Conservation (phyloP, 30 jellyfish, hydroid and myxozoan genomes). For the Hydractinia symbiolongicarpus region DNA sequence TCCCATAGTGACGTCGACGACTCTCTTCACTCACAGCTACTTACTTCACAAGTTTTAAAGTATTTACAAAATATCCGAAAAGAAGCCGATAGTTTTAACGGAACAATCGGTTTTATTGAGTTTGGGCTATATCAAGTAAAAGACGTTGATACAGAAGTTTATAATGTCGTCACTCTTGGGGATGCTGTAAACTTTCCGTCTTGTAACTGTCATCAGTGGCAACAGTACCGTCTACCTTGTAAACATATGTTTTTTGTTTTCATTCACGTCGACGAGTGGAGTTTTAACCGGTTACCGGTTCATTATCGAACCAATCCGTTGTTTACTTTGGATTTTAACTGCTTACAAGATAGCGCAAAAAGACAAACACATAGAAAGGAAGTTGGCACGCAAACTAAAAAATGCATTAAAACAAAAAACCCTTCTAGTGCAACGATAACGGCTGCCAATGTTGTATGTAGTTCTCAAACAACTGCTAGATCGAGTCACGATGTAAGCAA, state of each 20-base stretch:
- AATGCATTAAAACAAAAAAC: too few species aligned
- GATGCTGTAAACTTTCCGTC: not conserved
- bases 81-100: not conserved
- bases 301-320: not conserved
- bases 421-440: too few species aligned
- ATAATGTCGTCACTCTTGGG: not conserved
- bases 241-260: constrained; percentile 2
- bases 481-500: too few species aligned
- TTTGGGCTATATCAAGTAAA: not conserved
- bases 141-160: too few species aligned
- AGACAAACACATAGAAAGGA: too few species aligned
- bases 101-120: not conserved
- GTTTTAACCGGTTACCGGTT: constrained; percentile 1
- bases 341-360: too few species aligned
- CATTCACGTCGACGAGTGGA: constrained; percentile 3
- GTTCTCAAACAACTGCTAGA: too few species aligned
- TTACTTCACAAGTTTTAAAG: too few species aligned
- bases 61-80: not conserved
- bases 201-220: not conserved
- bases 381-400: too few species aligned
- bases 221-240: constrained; percentile 13
- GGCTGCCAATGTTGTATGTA: too few species aligned
- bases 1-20: too few species aligned
- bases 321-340: not conserved
- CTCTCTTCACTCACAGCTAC: too few species aligned